Percentiles rank a stretch among this genome's conserved stretches.
phyloP scores from a whole-genome alignment of 2,888 invertebrate species.

The Coenonympha glycerion region DNA sequence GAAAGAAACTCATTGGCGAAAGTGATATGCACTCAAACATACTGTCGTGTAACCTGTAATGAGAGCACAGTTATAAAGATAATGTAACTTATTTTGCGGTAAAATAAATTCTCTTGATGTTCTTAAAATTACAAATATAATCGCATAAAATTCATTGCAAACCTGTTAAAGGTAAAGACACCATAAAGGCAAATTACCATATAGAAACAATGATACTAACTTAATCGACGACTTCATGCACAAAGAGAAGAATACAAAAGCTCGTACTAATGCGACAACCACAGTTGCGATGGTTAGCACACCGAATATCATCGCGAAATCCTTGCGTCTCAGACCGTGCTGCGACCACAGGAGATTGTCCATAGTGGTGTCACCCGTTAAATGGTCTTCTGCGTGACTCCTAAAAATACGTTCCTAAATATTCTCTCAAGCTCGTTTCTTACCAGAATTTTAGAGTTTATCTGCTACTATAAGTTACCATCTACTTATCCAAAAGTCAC shows the following conservation, averaged over 20 bases:
- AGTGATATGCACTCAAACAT: constrained; percentile 79
- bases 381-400: constrained; percentile 59
- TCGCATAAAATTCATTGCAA: no score
- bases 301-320: constrained; percentile 71
- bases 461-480: no score
- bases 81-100: no score
- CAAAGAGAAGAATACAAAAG: constrained; percentile 79
- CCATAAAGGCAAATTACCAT: not conserved
- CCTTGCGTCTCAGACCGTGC: constrained; percentile 47
- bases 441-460: not conserved
- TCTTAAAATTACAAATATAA: no score
- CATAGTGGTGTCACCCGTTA: constrained; percentile 59
- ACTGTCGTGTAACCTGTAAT: constrained; percentile 76
- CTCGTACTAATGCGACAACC: constrained; percentile 77
- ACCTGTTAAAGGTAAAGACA: no score
- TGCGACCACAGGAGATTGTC: constrained; percentile 57
- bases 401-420: constrained; percentile 33
- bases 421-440: not conserved
- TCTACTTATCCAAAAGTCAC: constrained; percentile 66
- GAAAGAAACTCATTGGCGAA: constrained; percentile 81
- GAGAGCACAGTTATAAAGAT: not conserved
- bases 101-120: no score
- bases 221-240: constrained; percentile 80
- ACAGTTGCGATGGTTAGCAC: constrained; percentile 74
- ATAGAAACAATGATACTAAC: constrained; percentile 38